phyloP scores from a whole-genome alignment of 1,140 invertebrate species.

The Conus betulinus region DNA sequence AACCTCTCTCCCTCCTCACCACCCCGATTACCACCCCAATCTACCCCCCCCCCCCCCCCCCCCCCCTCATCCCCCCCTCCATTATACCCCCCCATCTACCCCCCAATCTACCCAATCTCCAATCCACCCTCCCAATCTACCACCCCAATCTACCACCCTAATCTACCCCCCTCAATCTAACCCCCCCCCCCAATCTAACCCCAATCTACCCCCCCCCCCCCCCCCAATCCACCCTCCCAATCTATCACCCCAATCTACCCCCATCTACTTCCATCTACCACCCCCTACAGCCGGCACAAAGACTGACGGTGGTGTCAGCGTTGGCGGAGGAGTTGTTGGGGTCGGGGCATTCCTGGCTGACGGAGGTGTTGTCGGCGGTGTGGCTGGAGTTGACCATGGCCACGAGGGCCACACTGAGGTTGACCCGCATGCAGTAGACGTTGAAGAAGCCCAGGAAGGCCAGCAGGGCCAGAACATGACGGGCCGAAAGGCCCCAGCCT shows the following conservation, averaged over 20 bases:
- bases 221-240: too few species aligned
- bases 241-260: too few species aligned
- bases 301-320: not conserved
- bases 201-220: not conserved
- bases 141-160: not conserved
- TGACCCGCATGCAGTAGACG: constrained; percentile 94
- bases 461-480: constrained; percentile 83
- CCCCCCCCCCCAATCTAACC: not conserved
- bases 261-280: too few species aligned
- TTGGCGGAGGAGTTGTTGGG: not conserved
- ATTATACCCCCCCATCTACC: not conserved
- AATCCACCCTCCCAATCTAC: not conserved
- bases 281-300: not conserved
- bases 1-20: not conserved
- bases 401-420: constrained; percentile 97
- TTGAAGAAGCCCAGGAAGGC: constrained; percentile 83
- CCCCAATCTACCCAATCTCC: not conserved
- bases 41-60: not conserved
- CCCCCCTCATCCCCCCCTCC: not conserved
- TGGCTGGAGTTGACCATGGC: constrained; percentile 90
- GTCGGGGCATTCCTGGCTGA: constrained; percentile 43
- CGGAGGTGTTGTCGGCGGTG: not conserved
- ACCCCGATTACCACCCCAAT: too few species aligned
- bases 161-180: not conserved
- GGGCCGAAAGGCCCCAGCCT: constrained; percentile 22